Evolutionary conservation across 30 jellyfish, hydroid and myxozoan genomes (phyloP).

Genomic region (Hydractinia echinata): DNA sequence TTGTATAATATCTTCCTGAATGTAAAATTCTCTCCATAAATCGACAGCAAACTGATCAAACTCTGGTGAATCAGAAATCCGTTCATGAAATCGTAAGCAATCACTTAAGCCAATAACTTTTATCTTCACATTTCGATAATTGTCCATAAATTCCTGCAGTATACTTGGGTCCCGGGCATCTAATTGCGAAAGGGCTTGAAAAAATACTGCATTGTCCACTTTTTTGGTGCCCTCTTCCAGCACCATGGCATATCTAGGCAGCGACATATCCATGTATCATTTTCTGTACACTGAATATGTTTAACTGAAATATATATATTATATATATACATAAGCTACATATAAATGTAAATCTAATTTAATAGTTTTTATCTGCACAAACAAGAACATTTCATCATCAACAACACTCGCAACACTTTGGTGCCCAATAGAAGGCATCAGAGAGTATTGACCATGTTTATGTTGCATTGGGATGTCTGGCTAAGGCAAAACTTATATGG

Average conservation of each 20-base stretch:
- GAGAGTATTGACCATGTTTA: too few species aligned
- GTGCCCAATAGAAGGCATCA: too few species aligned
- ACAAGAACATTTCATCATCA: too few species aligned
- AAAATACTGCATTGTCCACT: constrained; percentile 55
- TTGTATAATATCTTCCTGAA: constrained; percentile 84
- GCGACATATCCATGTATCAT: constrained; percentile 12
- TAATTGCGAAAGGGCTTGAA: constrained; percentile 44
- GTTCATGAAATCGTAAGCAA: constrained; percentile 36
- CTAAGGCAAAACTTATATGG: too few species aligned
- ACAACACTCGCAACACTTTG: too few species aligned
- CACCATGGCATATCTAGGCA: constrained; percentile 31
- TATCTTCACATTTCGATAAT: constrained; percentile 50
- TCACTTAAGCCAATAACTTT: constrained; percentile 70
- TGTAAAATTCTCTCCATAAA: constrained; percentile 76
- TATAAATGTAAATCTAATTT: too few species aligned
- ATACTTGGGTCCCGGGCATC: constrained; percentile 40
- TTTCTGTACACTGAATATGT: background rate
- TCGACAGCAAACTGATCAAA: constrained; percentile 80
- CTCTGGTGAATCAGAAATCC: constrained; percentile 59
- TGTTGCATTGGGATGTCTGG: too few species aligned
- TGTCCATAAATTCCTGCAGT: constrained; percentile 50
- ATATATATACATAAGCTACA: too few species aligned
- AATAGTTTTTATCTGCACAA: too few species aligned
- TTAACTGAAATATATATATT: too few species aligned
- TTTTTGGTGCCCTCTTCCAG: constrained; percentile 9